These are phyloP conservation scores for Andrena chrysosceles DNA, from an alignment of 2,888 invertebrate genomes.

Conservation along the genomic window DNA sequence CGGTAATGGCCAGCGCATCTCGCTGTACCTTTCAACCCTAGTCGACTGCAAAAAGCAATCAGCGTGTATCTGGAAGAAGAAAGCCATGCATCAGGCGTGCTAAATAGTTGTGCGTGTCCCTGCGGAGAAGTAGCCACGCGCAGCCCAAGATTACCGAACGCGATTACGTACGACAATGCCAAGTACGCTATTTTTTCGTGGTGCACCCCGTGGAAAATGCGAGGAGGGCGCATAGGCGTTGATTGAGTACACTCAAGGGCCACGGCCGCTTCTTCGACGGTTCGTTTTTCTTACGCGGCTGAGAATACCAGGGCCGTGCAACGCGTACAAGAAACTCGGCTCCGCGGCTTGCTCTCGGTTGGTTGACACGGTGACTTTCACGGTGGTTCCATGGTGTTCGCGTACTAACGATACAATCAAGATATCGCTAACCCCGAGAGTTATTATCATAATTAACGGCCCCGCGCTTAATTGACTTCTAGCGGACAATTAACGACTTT, in stretches of 20 bases:
- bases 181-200: slow-evolving; percentile 16
- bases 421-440: slow-evolving; percentile 54
- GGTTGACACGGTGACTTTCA: slow-evolving; percentile 42
- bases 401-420: slow-evolving; percentile 59
- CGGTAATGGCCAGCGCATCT: no score
- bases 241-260: slow-evolving; percentile 46
- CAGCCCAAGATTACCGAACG: slow-evolving; percentile 31
- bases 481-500: slow-evolving; percentile 68
- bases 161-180: slow-evolving; percentile 34
- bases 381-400: slow-evolving; percentile 47
- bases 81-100: background rate
- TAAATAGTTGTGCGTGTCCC: slow-evolving; percentile 1
- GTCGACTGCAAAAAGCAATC: background rate
- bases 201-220: slow-evolving; percentile 5
- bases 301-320: slow-evolving; percentile 35
- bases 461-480: slow-evolving; percentile 69
- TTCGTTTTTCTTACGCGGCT: slow-evolving; percentile 43
- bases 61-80: background rate
- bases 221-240: slow-evolving; percentile 38
- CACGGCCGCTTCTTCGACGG: background rate
- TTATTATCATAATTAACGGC: slow-evolving; percentile 73
- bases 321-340: slow-evolving; percentile 49
- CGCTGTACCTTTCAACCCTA: background rate
- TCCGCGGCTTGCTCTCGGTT: slow-evolving; percentile 1
- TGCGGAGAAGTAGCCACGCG: slow-evolving; percentile 11